phyloP scores from a whole-genome alignment of 2,113 vertebrate genomes.

The Microcebus griseorufus region DNA sequence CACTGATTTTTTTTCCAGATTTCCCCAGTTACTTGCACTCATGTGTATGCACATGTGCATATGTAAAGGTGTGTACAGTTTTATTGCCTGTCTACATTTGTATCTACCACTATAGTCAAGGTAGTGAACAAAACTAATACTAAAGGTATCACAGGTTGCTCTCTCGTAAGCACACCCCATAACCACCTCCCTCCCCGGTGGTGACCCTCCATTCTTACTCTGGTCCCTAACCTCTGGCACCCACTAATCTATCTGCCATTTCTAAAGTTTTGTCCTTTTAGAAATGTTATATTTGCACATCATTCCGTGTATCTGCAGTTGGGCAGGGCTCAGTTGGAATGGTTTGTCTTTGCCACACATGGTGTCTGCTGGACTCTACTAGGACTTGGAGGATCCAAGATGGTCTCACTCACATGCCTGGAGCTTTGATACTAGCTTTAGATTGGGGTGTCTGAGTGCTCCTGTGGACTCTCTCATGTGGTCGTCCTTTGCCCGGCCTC shows the following conservation, averaged over 20 bases:
- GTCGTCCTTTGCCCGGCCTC: not conserved
- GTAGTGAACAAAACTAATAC: not conserved
- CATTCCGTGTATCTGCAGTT: not conserved
- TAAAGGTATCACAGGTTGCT: not conserved
- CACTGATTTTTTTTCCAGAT: not conserved
- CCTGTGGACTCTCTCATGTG: not conserved
- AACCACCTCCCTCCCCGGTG: not conserved
- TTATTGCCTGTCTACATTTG: not conserved
- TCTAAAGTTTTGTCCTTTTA: not conserved
- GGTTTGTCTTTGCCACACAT: not conserved
- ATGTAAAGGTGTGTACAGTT: not conserved
- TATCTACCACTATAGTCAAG: not conserved
- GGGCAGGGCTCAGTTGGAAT: not conserved
- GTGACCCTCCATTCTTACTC: not conserved
- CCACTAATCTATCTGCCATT: not conserved
- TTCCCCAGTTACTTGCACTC: not conserved
- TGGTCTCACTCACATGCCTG: not conserved
- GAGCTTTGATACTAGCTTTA: not conserved
- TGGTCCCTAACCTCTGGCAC: not conserved
- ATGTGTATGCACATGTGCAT: not conserved
- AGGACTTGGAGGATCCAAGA: not conserved
- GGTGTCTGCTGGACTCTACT: not conserved
- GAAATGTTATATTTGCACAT: not conserved
- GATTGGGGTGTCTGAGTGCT: not conserved
- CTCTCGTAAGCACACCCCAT: not conserved